A percentile compares a stretch with the other conserved stretches of the same genome.
Evolutionary conservation across 2,113 vertebrate species (phyloP).

Genomic region (Petroica traversi): DNA sequence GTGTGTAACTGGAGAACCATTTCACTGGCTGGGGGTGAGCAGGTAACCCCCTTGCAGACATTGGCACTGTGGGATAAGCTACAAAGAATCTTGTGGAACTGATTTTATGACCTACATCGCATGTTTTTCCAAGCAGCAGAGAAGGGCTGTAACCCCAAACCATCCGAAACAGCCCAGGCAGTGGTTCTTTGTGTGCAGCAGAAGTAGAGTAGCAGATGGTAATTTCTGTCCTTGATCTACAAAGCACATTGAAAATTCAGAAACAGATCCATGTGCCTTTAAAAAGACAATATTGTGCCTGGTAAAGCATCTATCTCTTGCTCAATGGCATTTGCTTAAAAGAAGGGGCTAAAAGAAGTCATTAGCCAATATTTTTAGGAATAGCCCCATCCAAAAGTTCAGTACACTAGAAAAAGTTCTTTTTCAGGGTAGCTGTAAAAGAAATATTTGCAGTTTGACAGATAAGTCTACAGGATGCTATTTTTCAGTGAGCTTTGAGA

Average conservation of each 20-base stretch:
- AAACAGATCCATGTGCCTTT: not conserved
- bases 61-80: not conserved
- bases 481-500: not conserved
- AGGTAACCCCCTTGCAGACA: conserved; percentile 49
- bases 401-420: not conserved
- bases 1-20: not conserved
- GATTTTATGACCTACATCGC: not conserved
- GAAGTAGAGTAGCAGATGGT: not conserved
- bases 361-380: not conserved
- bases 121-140: not conserved
- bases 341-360: not conserved
- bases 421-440: not conserved
- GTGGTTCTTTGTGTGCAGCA: not conserved
- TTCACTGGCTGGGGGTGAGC: not conserved
- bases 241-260: not conserved
- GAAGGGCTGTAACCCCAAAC: not conserved
- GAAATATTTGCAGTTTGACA: not conserved
- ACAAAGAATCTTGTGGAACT: not conserved
- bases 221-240: not conserved
- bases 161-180: not conserved
- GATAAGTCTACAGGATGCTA: not conserved
- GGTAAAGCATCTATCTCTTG: not conserved
- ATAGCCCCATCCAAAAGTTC: not conserved
- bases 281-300: not conserved
- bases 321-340: not conserved